Evolutionary conservation across 1,140 invertebrate genomes (phyloP), one percentile per base, ranked within the genome.

Genomic region (Drosophila kanapiae): DNA sequence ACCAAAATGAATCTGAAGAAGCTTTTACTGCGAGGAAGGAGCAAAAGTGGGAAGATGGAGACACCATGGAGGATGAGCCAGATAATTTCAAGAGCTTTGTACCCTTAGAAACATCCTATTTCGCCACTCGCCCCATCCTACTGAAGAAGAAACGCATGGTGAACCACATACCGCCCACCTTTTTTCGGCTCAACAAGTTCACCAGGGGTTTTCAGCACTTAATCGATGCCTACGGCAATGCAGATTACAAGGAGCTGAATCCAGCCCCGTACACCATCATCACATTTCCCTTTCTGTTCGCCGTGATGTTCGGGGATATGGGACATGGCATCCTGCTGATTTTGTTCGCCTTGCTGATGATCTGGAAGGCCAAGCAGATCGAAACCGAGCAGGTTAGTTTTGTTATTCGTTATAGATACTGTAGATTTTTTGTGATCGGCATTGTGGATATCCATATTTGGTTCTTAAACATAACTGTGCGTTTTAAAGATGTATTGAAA

Each of bases 141-240:
- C 8, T 79, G 3, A 43, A 37, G 18, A 70, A 53, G 98, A 80
- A 97, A 98, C 93, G 95, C 96, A 45, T 97, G 98, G 93, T 94
- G 95, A 57, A 51, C 6, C 65, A 96, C 84, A 92, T 93, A 9
- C 96, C 96, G 4, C 97, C 97, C 0, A 98, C 97, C 0, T 97
- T 96, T 88, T 96, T 97, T 91, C 93, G 95, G 11, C 95, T 95
- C 4, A 97, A 97, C 91, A 97, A 97, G 91, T 97, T 97, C 90
- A 98, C 97, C 0, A 90, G 92, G 16, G 97, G 95, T 16, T 98
- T 97, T 93, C 97, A 98, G 93, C 95, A 94, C 78, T 95, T 98
- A 27, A 96, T 98, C 77, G 96, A 98, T 94, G 95, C 97, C 9
- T 98, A 98, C 93, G 97, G 97, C 83, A 95, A 97, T 43, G 95